Base-by-base conservation (phyloP, 1,140 invertebrate species). In the Polypedilum pembai region DNA sequence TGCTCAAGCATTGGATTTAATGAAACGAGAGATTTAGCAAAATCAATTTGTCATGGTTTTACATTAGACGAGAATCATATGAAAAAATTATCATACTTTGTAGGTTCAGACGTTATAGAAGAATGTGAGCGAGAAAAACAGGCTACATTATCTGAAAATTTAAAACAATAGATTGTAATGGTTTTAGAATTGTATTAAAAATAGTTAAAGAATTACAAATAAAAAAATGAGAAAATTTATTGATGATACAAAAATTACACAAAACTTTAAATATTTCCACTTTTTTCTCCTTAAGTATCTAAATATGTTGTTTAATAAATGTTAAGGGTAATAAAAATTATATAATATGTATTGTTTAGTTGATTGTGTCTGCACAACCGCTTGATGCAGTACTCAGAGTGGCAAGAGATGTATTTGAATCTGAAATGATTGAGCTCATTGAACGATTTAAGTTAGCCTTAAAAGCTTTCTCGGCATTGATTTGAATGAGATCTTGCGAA, bases 1-100 rank as follows among this genome's bases (percentile, higher is more conserved):
- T 82, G 82, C 75, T 80, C 81, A 8, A 86, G 87, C 41, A 82
- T 81, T 76, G 85, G 86, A 41, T 87, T 85, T 79, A 78, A 78
- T 41, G 83, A 87, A 75, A 79, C 80, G 1, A 77, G 76, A 20
- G 69, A 77, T 3, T 76, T 87, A 73, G 85, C 83, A 0, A 78
- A 80, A 66, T 77, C 78, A 41, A 80, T 88, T 5, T 77, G 82
- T 73, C 76, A 80, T 3, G 79, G 81, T 40, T 78, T 86, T 15
- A 83, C 83, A 3, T 78, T 87, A 7, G 83, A 84, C 75, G 83
- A 85, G 75, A 78, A 76, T 20, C 83, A 86, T 76, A 75, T 83
- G 65, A 78, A 80, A 12, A 84, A 80, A 77, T 76, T 87, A 8
- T 82, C 81, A n/a, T 83, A 81, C 73, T 82, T 87, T 7, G 82